Base-by-base conservation (phyloP, 2,113 vertebrate genomes). In the Jaculus jaculus region DNA sequence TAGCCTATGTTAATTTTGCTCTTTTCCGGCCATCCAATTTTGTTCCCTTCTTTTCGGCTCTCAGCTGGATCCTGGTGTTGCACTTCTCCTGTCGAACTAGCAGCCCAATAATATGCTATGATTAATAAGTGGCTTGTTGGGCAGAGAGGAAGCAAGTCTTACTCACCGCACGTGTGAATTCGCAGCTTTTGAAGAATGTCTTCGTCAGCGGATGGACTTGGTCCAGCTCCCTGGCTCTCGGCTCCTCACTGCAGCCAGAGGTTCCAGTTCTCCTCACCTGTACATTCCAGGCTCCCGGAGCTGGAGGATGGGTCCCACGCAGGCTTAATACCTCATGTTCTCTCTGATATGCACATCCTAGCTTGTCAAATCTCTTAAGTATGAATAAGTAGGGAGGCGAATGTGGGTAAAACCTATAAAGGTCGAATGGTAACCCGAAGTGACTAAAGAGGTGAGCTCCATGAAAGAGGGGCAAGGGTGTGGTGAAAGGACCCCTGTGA, bases 51-150 rank as follows among this genome's bases (percentile, higher is more conserved):
- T 34, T 78, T 63, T 87, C 84, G 60, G 54, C 75, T 83, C 91
- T 96, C 95, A 95, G 94, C 96, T 87, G 94, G 91, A 68, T 88
- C 21, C 83, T 92, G 82, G 54, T 71, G 66, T 94, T 96, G 75
- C 87, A 69, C 87, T 72, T 65, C 60, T 26, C 68, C 51, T 71
- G 73, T 68, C 80, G 93, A 95, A 73, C 84, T 60, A 65, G 89
- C 85, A 69, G 66, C 85, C 81, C 71, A 68, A 94, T 95, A 92
- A 86, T 96, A 87, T 69, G 92, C 87, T 91, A 75, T 92, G 93
- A 96, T 96, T 94, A 94, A 96, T 93, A 94, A 93, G 82, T 95
- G 91, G 79, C 75, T 96, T 79, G 84, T 74, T 66, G 54, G 91
- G 95, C 91, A 94, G 94, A 65, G 5, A n/a, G 69, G 84, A 96